Evolutionary conservation across 2,113 vertebrate species (phyloP), one percentile per base, ranked within the genome.

Genomic region (Phalacrocorax pelagicus): DNA sequence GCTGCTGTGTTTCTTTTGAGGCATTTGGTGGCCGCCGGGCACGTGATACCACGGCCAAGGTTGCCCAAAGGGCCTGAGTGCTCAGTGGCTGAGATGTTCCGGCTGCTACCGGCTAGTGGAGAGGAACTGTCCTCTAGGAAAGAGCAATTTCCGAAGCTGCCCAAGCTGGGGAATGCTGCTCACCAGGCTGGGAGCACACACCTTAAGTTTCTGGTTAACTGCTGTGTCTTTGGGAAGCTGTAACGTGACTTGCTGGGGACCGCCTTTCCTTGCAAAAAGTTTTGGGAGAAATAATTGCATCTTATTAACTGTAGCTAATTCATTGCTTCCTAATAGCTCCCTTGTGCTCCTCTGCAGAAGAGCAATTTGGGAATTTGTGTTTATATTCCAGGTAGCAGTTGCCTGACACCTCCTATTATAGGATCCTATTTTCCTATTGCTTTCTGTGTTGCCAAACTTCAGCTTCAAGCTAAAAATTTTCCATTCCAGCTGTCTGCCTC

Each of bases 391-490:
- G 96, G 78, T 81, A 92, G 34, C 1, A 2, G 32, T 52, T 79
- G 80, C 57, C 90, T 61, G 81, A 65, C 29, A 6, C 40, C 34
- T 88, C 49, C 73, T 65, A 15, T 85, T 88, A 71, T 22, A 85
- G 47, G 24, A 91, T 54, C 59, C 84, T 79, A 16, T 73, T 90
- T 91, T 95, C 54, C 88, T 73, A 6, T 62, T 86, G 74, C 86
- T 96, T 97, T n/a, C 59, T 4, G 0, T 42, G 59, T 80, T 92
- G 78, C 84, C 74, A 80, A 82, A 89, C 18, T 94, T 90, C 62
- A 90, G 74, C 92, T 95, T 88, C 51, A 70, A 73, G 84, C 84
- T 87, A 81, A 86, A 87, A 87, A 67, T 90, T 95, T 97, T 95
- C 87, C 92, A 86, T 55, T 78, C 79, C 87, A 91, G 91, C 66